Evolutionary conservation across 2,797 vertebrate species (phyloP), one percentile per base, ranked within the genome.

Genomic region (Etheostoma nigrum): DNA sequence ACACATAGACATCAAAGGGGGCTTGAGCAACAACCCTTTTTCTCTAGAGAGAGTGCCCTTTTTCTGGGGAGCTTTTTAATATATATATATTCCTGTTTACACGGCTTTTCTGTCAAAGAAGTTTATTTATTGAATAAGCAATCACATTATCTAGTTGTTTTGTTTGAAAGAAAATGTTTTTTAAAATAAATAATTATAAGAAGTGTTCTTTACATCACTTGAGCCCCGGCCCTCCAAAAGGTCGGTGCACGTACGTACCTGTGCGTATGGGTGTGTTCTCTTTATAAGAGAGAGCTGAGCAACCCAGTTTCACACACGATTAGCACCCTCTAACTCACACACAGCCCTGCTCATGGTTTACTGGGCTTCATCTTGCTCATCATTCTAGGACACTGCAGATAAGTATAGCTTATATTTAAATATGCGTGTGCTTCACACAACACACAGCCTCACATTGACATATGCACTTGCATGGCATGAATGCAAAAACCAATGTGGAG

Each of bases 221-320:
- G 36, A 40, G 36, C 10, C 10, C 36, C 3, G 10, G 10, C 36
- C 36, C 36, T 10, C 11, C 36, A 11, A 40, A 40, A 40, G 3
- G 10, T 40, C 3, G 3, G 36, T 40, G 36, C 10, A 40, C 36
- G 36, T 44, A 40, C 36, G 36, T 14, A 14, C 13, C 8, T 63
- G 25, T 64, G 68, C 8, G 6, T 18, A 49, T 19, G 49, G 23
- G 53, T 48, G 55, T 71, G 54, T 86, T 59, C 61, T 15, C 53
- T 54, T 58, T 21, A 64, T 49, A 44, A 53, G 21, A 63, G 33
- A 59, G 12, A 65, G 72, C 61, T 58, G 62, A 77, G 57, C 67
- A 78, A 74, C 72, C 59, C 73, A 67, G 75, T 81, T 76, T 21
- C 63, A 67, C 74, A 67, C 74, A 47, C 42, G 61, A 67, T 77